phyloP scores from a whole-genome alignment of 2,797 vertebrate genomes.

The Bradypus variegatus region DNA sequence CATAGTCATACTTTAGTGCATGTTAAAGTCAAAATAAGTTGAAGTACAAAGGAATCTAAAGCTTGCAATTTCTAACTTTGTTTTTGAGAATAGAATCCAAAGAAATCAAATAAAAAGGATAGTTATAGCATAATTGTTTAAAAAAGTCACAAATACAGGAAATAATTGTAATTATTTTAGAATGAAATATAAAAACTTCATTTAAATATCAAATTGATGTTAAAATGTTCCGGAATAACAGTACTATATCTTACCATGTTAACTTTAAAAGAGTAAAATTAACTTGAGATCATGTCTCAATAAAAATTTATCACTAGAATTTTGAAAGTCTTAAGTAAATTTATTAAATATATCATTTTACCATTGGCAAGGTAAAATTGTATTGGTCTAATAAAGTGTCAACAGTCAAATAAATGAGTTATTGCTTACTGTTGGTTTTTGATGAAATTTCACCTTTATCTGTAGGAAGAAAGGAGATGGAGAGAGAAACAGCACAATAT shows the following conservation, averaged over 20 bases:
- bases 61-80: no score
- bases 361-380: not conserved
- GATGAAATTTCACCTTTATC: not conserved
- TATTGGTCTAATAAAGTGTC: not conserved
- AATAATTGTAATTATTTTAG: not conserved
- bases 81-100: no score
- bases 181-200: not conserved
- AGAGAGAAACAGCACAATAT: constrained; percentile 10
- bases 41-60: no score
- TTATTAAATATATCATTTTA: not conserved
- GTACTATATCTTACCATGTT: not conserved
- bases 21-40: no score
- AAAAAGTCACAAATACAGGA: not conserved
- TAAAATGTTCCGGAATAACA: not conserved
- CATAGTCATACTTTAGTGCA: not conserved
- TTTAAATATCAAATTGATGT: not conserved
- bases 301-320: not conserved
- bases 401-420: not conserved
- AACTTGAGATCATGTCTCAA: not conserved
- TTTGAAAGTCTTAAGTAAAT: not conserved
- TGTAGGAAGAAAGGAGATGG: not conserved
- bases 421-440: constrained; percentile 37
- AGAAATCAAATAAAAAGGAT: no score
- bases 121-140: not conserved
- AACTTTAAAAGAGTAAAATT: not conserved